Evolutionary conservation across 2,797 vertebrate genomes (phyloP), one percentile per base, ranked within the genome.

Genomic region (Paguma larvata): DNA sequence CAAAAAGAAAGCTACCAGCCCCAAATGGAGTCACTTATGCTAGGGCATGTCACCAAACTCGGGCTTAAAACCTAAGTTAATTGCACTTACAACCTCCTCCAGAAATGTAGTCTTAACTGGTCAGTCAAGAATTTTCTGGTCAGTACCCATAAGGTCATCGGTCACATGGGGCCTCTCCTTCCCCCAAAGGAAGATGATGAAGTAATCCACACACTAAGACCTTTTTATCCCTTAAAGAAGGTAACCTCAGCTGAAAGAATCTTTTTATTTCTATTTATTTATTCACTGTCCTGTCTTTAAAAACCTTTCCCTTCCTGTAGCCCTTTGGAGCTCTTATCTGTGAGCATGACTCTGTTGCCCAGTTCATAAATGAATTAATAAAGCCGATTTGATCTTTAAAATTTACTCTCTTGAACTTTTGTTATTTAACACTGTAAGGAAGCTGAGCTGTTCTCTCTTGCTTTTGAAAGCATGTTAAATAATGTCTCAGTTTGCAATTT

Each of bases 401-500:
- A 77, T 77, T 46, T 48, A 77, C 73, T 77, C 27, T 48, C 15
- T 48, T 30, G 27, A 77, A 48, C 73, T 48, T 48, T 48, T 32
- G 73, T 77, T 18, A 48, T 44, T 48, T 48, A 77, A 77, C 73
- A 77, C 73, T 32, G 48, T 38, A 11, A 87, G 63, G 68, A 91
- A 82, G 68, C 77, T 6, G 46, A 94, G 44, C 82, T 85, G 79
- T 70, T 72, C 41, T 62, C 32, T 75, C 19, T 91, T 83, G 72
- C 72, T 94, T 65, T 62, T 96, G 87, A 90, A 93, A 94, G 34
- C 23, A 48, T 88, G 41, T 70, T 85, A 86, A 95, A 53, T 34
- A 89, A 87, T 63, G 65, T 51, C n/a, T 19, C 63, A 59, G 11
- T 75, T 44, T 96, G 32, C 27, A 41, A 53, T 84, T 94, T 89